Percentiles rank a stretch among this genome's conserved stretches.
Conservation (phyloP, 2,888 invertebrate genomes). For the Metallyticus violacea region DNA sequence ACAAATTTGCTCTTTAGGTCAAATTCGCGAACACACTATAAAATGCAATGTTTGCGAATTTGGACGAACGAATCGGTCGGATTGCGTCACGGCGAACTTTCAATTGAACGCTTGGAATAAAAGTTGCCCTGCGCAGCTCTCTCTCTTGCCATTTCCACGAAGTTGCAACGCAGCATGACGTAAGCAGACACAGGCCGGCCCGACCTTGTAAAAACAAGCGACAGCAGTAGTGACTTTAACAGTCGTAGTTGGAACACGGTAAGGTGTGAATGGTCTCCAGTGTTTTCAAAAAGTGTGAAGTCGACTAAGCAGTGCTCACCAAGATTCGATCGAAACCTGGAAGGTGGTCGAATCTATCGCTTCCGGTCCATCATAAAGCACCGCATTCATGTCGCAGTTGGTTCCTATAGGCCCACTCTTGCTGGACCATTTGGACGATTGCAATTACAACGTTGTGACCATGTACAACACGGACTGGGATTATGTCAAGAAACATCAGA, state of each 20-base stretch:
- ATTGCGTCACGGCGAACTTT: no score
- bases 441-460: conserved; percentile 8
- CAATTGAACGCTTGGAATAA: no score
- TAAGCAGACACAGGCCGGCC: conserved; percentile 22
- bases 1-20: no score
- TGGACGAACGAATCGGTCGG: no score
- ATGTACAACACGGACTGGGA: conserved; percentile 30
- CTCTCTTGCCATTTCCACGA: conserved; percentile 18
- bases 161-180: conserved; percentile 31
- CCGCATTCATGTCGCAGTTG: conserved; percentile 30
- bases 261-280: background rate
- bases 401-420: conserved; percentile 28
- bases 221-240: background rate
- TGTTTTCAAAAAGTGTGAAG: no score
- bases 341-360: no score
- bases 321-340: no score
- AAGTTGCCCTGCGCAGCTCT: no score
- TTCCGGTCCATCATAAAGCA: background rate
- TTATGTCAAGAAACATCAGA: conserved; percentile 9
- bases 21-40: no score
- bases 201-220: conserved; percentile 29
- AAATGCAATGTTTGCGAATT: no score
- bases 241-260: background rate
- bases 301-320: no score
- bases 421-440: conserved; percentile 26